Conservation (phyloP, 2,797 vertebrate genomes). For the Buphagus erythrorhynchus region DNA sequence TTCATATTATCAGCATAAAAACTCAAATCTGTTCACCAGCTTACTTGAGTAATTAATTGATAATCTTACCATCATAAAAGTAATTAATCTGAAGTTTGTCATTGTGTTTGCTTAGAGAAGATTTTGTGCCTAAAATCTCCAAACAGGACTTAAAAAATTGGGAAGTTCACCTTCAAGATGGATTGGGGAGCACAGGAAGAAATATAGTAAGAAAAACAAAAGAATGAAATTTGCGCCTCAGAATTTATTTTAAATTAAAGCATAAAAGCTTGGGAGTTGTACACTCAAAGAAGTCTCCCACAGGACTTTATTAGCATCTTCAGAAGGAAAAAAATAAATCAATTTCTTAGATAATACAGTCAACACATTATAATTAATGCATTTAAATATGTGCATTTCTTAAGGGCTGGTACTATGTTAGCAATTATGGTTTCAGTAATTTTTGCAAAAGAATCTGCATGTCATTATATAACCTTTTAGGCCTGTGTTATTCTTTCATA, state of each 20-base stretch:
- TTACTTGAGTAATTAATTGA: neutral
- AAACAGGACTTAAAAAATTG: neutral
- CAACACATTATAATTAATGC: conserved; percentile 53
- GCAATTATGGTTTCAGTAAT: conserved; percentile 1
- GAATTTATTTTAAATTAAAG: conserved; percentile 57
- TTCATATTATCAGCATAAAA: neutral
- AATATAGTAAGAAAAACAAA: neutral
- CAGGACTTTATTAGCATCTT: conserved; percentile 40
- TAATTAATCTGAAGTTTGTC: neutral
- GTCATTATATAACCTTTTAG: conserved; percentile 32
- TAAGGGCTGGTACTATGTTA: conserved; percentile 15
- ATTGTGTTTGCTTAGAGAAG: neutral
- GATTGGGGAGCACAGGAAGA: neutral
- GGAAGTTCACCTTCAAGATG: neutral
- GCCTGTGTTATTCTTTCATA: conserved; percentile 39
- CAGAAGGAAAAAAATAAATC: neutral
- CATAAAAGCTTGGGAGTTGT: neutral
- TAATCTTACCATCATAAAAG: neutral
- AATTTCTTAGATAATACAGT: conserved; percentile 32
- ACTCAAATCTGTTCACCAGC: neutral
- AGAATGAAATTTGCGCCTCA: neutral
- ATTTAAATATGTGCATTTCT: conserved; percentile 53
- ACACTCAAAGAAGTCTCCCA: conserved; percentile 9
- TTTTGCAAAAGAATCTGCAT: conserved; percentile 36
- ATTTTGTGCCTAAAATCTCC: neutral